Percentiles rank a stretch among this genome's conserved stretches.
Conservation (phyloP, 1,140 invertebrate species). For the Drosophila lini region DNA sequence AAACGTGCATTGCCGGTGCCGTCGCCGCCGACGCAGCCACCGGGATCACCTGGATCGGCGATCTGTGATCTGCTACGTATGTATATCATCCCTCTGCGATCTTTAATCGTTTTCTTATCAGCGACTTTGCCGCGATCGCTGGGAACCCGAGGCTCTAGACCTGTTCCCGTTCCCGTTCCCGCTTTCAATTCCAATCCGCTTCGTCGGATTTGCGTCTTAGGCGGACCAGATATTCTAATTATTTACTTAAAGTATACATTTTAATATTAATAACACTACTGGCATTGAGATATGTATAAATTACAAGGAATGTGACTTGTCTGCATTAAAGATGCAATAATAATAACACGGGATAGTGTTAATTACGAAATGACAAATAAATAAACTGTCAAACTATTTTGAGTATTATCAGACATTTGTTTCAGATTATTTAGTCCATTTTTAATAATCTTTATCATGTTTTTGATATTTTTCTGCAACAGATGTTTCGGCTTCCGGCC, state of each 20-base stretch:
- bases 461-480: not conserved
- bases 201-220: conserved; percentile 2
- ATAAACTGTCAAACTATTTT: too few species aligned
- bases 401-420: not conserved
- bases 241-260: not conserved
- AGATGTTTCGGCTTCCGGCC: not conserved
- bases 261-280: not conserved
- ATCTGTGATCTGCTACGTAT: conserved; percentile 11
- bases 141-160: not conserved
- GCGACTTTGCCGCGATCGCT: not conserved
- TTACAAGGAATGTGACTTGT: not conserved
- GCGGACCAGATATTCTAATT: not conserved
- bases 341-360: too few species aligned
- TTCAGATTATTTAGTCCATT: not conserved
- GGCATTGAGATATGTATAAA: not conserved
- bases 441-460: not conserved
- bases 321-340: too few species aligned
- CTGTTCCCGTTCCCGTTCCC: conserved; percentile 15
- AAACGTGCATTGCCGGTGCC: conserved; percentile 8
- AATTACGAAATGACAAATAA: too few species aligned
- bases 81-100: conserved; percentile 1
- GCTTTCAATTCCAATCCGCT: not conserved
- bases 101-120: conserved; percentile 29
- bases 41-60: conserved; percentile 20
- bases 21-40: too few species aligned